Base-by-base conservation (phyloP, 1,140 invertebrate genomes). In the Trypoxylus dichotomus region DNA sequence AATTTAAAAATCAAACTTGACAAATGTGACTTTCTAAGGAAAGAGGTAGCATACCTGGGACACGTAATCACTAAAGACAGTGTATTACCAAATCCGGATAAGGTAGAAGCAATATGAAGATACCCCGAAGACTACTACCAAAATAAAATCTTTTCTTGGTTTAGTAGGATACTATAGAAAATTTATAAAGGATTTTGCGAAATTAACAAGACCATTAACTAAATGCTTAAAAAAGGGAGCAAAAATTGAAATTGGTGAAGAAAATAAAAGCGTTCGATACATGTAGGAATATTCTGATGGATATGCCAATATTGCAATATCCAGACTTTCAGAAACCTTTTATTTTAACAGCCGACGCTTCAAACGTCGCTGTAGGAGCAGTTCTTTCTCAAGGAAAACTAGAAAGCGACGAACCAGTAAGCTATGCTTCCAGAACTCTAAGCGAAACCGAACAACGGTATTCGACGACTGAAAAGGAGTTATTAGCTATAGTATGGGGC, bases 381-480 rank as follows among this genome's bases (percentile, higher is more conserved):
- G 83, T 87, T 5, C 79, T 88, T 19, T 91, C 89, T 89, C 41
- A 89, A n/a, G 82, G 85, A 19, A 75, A 25, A 47, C 15, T 54
- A 75, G 41, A 19, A 15, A 75, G 24, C 21, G 75, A 80, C 32
- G 68, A 82, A 25, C 85, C 82, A n/a, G 78, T 88, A 10, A 81
- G 82, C n/a, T 87, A 83, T 81, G 82, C 83, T 10, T 83, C 78
- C 6, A 73, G 82, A 76, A 73, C 80, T 3, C 76, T 87, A 1
- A 82, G 72, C 8, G 13, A 68, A 29, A 78, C 82, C 13, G 81
- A 87, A 77, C 54, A 78, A 42, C 79, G 80, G 7, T 88, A 86
- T 77, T 42, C 82, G 0, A 79, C 82, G 27, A 85, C 85, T 13
- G 84, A 88, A 73, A 86, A 84, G 72, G 85, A 87, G 77, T 77